phyloP scores from a whole-genome alignment of 2,113 vertebrate species.

The Climacteris rufus region DNA sequence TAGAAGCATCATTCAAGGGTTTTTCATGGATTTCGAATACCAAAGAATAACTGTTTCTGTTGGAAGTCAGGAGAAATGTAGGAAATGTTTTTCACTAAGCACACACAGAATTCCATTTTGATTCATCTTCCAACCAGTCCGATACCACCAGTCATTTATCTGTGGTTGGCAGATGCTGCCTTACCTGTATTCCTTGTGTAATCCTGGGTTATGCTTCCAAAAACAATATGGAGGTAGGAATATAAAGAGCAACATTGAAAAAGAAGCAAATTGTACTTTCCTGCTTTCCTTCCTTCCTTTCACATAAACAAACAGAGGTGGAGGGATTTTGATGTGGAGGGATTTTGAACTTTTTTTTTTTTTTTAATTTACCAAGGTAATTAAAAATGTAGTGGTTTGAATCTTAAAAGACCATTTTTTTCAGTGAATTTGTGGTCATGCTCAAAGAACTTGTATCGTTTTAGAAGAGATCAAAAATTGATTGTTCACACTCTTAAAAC shows the following conservation, averaged over 20 bases:
- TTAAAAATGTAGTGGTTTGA: not conserved
- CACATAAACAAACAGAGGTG: not conserved
- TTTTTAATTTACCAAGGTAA: not conserved
- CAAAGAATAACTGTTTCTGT: not conserved
- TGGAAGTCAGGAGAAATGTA: not conserved
- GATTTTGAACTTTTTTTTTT: not conserved
- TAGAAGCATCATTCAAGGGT: not conserved
- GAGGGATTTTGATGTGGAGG: not conserved
- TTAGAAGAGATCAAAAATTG: not conserved
- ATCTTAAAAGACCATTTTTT: not conserved
- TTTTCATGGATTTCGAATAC: not conserved
- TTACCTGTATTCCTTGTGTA: not conserved
- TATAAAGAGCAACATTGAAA: not conserved
- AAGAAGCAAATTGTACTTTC: not conserved
- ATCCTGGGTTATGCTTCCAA: not conserved
- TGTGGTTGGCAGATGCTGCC: not conserved
- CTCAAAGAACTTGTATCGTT: not conserved
- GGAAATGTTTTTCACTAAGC: not conserved
- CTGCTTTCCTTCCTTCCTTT: too few relatives aligned
- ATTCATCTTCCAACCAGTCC: not conserved
- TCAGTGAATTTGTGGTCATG: not conserved
- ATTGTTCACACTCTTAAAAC: not conserved
- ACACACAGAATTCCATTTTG: not conserved
- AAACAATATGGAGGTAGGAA: not conserved
- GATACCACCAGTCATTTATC: not conserved